Evolutionary conservation across 2,888 invertebrate genomes (phyloP).

Genomic region (Drosophila tripunctata): DNA sequence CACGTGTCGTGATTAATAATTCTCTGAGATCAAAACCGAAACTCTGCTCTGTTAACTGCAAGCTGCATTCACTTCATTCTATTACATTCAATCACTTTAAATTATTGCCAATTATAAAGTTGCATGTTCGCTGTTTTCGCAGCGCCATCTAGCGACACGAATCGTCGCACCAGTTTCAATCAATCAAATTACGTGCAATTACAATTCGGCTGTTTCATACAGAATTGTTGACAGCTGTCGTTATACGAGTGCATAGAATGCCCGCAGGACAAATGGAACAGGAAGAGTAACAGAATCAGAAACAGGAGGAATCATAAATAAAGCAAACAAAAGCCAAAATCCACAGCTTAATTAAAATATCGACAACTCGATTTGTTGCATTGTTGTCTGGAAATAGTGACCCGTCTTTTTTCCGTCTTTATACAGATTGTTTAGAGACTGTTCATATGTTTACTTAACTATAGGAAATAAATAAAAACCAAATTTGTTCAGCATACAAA

Average conservation of each 20-base stretch:
- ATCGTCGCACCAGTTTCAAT: conserved; percentile 18
- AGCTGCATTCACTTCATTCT: conserved; percentile 8
- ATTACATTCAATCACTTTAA: conserved; percentile 17
- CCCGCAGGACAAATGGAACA: conserved; percentile 20
- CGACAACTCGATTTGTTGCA: too few species aligned
- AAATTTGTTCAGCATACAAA: too few species aligned
- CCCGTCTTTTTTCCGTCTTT: too few species aligned
- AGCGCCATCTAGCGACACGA: conserved; percentile 1
- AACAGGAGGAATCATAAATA: too few species aligned
- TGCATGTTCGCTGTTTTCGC: neutral
- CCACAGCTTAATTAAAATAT: conserved; percentile 50
- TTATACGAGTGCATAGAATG: too few species aligned
- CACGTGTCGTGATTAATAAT: conserved; percentile 75
- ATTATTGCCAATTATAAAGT: neutral
- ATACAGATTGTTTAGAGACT: too few species aligned
- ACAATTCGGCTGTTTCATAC: conserved; percentile 33
- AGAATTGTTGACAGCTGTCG: conserved; percentile 55
- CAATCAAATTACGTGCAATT: conserved; percentile 59
- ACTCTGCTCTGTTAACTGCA: neutral
- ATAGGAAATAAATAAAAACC: too few species aligned
- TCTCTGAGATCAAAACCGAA: conserved; percentile 24
- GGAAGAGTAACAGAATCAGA: too few species aligned
- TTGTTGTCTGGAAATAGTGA: too few species aligned
- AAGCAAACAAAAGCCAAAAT: too few species aligned
- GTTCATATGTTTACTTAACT: too few species aligned